Conservation (phyloP, 2,113 vertebrate genomes). For the Labeo catla region DNA sequence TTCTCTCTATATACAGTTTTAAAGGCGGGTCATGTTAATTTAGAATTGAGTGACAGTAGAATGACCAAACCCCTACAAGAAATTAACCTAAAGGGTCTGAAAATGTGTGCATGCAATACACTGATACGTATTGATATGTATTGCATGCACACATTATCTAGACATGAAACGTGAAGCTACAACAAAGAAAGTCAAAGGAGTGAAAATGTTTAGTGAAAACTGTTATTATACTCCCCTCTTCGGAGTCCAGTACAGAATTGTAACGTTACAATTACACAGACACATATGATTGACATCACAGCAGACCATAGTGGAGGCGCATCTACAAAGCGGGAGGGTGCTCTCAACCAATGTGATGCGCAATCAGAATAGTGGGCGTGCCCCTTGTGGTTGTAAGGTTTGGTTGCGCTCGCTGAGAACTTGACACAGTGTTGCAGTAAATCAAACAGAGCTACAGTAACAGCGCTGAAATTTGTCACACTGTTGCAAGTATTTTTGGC, state of each 20-base stretch:
- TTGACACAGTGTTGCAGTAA: constrained; percentile 77
- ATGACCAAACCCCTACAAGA: too few relatives aligned
- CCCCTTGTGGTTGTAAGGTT: constrained; percentile 53
- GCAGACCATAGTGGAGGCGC: neutral
- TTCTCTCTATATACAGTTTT: neutral
- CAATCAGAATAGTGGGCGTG: constrained; percentile 57
- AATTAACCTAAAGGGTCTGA: neutral
- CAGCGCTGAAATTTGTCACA: constrained; percentile 74
- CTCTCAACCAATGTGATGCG: constrained; percentile 63
- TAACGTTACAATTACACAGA: neutral
- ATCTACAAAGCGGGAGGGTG: neutral
- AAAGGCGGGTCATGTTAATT: neutral
- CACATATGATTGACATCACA: neutral
- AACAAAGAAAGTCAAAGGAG: neutral
- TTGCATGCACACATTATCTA: neutral
- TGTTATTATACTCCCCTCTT: constrained; percentile 2
- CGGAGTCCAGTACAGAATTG: neutral
- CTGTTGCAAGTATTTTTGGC: constrained; percentile 80
- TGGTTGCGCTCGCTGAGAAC: constrained; percentile 64
- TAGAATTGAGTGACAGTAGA: neutral
- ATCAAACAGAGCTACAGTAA: constrained; percentile 75
- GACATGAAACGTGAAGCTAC: neutral
- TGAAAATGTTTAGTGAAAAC: neutral
- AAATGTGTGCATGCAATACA: constrained; percentile 1
- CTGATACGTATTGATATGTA: neutral